phyloP scores from a whole-genome alignment of 2,113 vertebrate genomes.

The Centropristis striata region DNA sequence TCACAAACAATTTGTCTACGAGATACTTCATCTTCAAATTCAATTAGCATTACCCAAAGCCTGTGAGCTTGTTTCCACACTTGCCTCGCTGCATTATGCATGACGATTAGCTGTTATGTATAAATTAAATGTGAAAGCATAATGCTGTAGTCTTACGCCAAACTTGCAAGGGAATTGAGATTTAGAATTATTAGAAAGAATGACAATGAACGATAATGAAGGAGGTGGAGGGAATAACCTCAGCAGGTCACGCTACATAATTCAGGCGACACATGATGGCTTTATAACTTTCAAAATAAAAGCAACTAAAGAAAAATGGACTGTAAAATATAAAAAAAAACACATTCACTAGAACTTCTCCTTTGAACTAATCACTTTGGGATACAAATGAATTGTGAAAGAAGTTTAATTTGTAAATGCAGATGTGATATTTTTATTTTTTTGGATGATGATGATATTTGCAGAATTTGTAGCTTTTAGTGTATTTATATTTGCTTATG shows the following conservation, averaged over 20 bases:
- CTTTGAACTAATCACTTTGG: too few species aligned
- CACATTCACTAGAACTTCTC: too few species aligned
- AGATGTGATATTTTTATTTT: too few species aligned
- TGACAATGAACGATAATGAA: conserved; percentile 12
- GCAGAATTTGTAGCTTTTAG: background rate
- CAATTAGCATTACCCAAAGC: conserved; percentile 79
- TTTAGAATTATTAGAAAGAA: conserved; percentile 42
- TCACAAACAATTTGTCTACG: conserved; percentile 76
- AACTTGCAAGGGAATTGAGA: conserved; percentile 48
- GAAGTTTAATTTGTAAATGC: too few species aligned
- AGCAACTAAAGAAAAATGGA: background rate
- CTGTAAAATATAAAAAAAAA: background rate
- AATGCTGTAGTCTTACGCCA: conserved; percentile 42
- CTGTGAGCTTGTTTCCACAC: conserved; percentile 77
- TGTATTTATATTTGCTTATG: background rate
- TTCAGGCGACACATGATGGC: background rate
- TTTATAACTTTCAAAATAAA: background rate
- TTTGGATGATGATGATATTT: background rate
- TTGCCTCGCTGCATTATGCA: conserved; percentile 75
- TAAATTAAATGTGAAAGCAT: conserved; percentile 75
- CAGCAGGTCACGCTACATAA: background rate
- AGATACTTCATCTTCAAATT: conserved; percentile 78
- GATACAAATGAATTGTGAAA: too few species aligned
- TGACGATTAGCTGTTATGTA: conserved; percentile 69
- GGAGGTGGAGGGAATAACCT: background rate